phyloP scores from a whole-genome alignment of 2,113 vertebrate species.

The Podarcis cretensis region DNA sequence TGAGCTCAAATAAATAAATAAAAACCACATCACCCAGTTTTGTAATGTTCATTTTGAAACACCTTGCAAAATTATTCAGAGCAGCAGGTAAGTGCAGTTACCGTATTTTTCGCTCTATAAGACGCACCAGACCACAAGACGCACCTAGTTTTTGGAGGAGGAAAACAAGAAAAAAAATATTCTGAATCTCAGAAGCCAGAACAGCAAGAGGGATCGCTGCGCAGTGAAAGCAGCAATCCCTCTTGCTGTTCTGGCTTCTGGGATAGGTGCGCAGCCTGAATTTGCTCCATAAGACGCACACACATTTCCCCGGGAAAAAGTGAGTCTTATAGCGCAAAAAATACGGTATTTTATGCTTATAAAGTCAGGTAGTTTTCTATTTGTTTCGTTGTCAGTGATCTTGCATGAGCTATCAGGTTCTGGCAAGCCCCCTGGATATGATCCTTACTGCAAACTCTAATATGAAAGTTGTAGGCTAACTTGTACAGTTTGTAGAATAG shows the following conservation, averaged over 20 bases:
- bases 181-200: too few species aligned
- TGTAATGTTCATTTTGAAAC: not conserved
- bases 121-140: too few species aligned
- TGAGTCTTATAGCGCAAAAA: too few species aligned
- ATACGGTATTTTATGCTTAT: not conserved
- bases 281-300: too few species aligned
- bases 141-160: too few species aligned
- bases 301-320: too few species aligned
- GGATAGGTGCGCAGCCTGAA: too few species aligned
- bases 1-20: not conserved
- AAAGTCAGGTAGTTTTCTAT: not conserved
- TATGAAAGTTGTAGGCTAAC: not conserved
- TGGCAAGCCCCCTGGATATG: not conserved
- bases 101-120: too few species aligned
- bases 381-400: not conserved
- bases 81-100: not conserved
- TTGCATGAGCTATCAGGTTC: not conserved
- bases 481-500: not conserved
- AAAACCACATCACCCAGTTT: not conserved
- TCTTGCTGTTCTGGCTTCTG: too few species aligned
- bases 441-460: not conserved
- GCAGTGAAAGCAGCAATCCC: too few species aligned
- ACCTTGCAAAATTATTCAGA: not conserved
- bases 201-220: too few species aligned
- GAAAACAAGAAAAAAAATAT: too few species aligned